Conservation (phyloP, 2,888 invertebrate species). For the Hemistola chrysoprasaria region DNA sequence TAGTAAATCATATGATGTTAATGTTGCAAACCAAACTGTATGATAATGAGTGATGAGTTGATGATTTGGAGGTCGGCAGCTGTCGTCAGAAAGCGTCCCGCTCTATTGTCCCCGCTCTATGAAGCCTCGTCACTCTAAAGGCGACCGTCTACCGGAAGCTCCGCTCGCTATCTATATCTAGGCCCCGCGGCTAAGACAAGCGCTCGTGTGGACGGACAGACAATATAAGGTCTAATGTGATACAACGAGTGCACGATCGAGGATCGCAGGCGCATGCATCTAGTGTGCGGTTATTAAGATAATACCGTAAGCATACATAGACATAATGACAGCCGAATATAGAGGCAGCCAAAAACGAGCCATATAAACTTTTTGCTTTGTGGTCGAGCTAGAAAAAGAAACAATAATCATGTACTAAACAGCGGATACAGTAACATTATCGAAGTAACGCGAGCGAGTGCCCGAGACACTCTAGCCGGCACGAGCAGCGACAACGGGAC, state of each 20-base stretch:
- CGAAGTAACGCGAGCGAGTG: slow-evolving; percentile 24
- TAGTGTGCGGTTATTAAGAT: slow-evolving; percentile 60
- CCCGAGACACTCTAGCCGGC: no score
- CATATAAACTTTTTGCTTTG: slow-evolving; percentile 79
- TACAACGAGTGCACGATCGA: slow-evolving; percentile 42
- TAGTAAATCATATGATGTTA: slow-evolving; percentile 30
- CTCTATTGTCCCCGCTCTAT: slow-evolving; percentile 20
- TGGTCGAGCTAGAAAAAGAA: slow-evolving; percentile 78
- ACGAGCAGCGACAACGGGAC: no score
- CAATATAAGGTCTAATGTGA: slow-evolving; percentile 45
- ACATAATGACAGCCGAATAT: slow-evolving; percentile 79
- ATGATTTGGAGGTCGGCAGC: slow-evolving; percentile 33
- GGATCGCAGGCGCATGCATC: slow-evolving; percentile 58
- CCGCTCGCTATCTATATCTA: slow-evolving; percentile 10
- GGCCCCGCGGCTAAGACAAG: slow-evolving; percentile 37
- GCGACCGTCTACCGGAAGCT: slow-evolving; percentile 33
- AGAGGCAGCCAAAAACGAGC: slow-evolving; percentile 81
- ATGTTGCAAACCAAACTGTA: slow-evolving; percentile 40
- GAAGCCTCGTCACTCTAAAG: slow-evolving; percentile 25
- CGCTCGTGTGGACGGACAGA: slow-evolving; percentile 63
- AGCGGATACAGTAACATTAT: slow-evolving; percentile 48
- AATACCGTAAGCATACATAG: slow-evolving; percentile 79
- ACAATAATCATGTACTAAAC: slow-evolving; percentile 68
- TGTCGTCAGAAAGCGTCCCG: slow-evolving; percentile 29
- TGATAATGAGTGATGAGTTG: slow-evolving; percentile 42